A percentile compares a stretch with the other conserved stretches of the same genome.
These are phyloP conservation scores for Pecten maximus DNA, from an alignment of 2,888 invertebrate genomes.

Conservation along the genomic window DNA sequence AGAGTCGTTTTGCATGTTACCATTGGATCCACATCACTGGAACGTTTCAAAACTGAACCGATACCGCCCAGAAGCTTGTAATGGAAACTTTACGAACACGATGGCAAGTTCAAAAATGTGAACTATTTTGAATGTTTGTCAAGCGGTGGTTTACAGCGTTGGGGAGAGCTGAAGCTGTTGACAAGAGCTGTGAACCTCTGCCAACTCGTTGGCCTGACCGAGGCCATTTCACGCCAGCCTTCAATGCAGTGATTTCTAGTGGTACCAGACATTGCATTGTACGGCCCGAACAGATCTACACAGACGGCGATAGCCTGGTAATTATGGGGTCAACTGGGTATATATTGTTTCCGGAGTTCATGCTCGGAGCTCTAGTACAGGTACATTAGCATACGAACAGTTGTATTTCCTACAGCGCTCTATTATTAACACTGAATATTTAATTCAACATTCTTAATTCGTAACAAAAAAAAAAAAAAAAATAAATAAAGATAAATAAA, in stretches of 20 bases:
- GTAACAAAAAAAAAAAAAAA: too few species aligned
- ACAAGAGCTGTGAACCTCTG: neutral
- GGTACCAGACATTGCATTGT: neutral
- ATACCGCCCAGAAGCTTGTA: neutral
- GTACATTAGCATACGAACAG: slow-evolving; percentile 1
- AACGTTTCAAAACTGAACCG: neutral
- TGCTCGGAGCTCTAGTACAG: neutral
- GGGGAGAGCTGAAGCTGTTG: neutral
- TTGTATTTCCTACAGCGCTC: neutral
- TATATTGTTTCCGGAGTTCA: neutral
- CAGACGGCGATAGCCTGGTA: neutral
- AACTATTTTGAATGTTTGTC: neutral
- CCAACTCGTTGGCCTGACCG: neutral
- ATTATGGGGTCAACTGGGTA: neutral
- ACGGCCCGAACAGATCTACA: neutral
- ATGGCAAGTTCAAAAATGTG: neutral
- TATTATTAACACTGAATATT: neutral
- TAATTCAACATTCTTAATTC: neutral
- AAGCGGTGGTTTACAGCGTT: neutral
- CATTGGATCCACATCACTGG: neutral
- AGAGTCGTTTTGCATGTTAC: neutral
- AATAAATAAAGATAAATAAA: too few species aligned
- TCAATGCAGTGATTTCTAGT: neutral
- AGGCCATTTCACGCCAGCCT: neutral
- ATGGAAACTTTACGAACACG: neutral